Evolutionary conservation across 2,113 vertebrate species (phyloP).

Genomic region (Poeciliopsis occidentalis): DNA sequence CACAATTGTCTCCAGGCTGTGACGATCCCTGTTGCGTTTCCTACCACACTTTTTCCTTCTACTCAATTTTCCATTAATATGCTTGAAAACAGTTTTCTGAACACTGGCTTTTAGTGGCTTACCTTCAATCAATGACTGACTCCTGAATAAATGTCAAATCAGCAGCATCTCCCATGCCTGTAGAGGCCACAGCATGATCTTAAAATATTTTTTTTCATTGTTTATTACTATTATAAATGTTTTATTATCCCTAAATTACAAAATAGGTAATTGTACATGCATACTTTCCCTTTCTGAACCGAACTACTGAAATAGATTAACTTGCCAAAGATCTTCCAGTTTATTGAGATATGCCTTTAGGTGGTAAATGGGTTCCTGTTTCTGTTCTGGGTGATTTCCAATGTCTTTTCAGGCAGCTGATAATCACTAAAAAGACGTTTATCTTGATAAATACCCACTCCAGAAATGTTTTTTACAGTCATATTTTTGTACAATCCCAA

Average conservation of each 20-base stretch:
- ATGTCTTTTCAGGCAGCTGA: conserved; percentile 46
- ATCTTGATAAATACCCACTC: background rate
- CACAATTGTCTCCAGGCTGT: too few species aligned
- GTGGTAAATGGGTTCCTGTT: background rate
- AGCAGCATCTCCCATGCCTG: background rate
- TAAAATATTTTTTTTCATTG: background rate
- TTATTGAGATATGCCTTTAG: background rate
- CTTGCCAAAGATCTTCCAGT: background rate
- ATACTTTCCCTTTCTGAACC: background rate
- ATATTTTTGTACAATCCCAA: conserved; percentile 44
- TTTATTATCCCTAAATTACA: too few species aligned
- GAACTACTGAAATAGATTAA: background rate
- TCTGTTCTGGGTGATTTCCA: conserved; percentile 17
- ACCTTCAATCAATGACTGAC: background rate
- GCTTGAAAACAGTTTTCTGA: too few species aligned
- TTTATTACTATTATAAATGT: too few species aligned
- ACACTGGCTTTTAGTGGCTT: too few species aligned
- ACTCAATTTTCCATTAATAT: too few species aligned
- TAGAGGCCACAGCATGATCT: background rate
- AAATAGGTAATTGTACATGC: too few species aligned
- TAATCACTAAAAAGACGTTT: conserved; percentile 15
- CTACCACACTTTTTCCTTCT: too few species aligned
- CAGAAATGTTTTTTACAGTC: conserved; percentile 17
- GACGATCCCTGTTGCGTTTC: too few species aligned
- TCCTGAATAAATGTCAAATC: background rate